These are phyloP conservation scores for Aegotheles bennettii DNA, from an alignment of 2,113 vertebrate genomes.

Conservation along the genomic window DNA sequence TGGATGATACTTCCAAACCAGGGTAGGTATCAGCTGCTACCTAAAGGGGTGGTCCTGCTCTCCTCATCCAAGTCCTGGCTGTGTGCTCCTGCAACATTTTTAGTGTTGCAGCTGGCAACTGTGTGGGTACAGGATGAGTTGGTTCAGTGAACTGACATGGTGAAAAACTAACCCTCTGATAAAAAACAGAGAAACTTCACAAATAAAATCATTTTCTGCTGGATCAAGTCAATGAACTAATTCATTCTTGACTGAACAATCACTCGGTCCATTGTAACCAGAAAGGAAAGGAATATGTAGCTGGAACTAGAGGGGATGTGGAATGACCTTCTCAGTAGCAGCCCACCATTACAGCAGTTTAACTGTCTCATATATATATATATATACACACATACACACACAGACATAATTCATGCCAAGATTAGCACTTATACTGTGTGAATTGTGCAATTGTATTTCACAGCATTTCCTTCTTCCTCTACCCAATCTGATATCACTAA, in stretches of 20 bases:
- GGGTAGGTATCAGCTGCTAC: background rate
- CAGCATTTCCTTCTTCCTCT: background rate
- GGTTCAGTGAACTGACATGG: background rate
- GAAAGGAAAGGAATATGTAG: background rate
- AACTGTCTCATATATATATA: background rate
- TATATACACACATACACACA: background rate
- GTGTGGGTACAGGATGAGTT: background rate
- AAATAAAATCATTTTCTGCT: background rate
- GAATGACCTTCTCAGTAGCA: background rate
- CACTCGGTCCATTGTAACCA: background rate
- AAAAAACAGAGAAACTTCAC: background rate
- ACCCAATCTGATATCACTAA: slow-evolving; percentile 1
- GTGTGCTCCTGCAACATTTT: background rate
- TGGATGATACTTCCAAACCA: background rate
- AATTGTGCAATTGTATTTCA: background rate
- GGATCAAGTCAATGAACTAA: slow-evolving; percentile 22
- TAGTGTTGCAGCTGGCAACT: background rate
- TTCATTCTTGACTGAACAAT: background rate
- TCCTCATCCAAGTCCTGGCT: background rate
- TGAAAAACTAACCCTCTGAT: background rate
- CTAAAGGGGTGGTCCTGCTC: background rate
- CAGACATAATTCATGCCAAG: background rate
- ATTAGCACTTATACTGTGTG: background rate
- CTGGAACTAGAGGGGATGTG: background rate
- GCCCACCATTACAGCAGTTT: background rate